Percentiles rank a stretch among this genome's conserved stretches.
Conservation (phyloP, 1,140 invertebrate species). For the Euwallacea similis region DNA sequence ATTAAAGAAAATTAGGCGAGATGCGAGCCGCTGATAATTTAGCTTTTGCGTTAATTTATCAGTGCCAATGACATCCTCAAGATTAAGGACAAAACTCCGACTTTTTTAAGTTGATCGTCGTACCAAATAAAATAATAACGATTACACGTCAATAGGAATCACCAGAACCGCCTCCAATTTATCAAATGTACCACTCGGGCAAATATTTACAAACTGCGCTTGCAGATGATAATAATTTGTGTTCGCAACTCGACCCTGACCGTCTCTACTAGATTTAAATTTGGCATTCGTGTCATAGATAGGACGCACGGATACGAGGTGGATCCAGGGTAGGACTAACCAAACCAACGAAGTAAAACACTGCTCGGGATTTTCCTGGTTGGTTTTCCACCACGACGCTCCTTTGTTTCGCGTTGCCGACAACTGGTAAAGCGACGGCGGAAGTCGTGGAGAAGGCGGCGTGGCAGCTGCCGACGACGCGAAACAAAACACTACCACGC, state of each 20-base stretch:
- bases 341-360: not conserved
- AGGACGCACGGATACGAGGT: not conserved
- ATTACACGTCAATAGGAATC: not conserved
- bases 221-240: conserved; percentile 22
- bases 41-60: too few relatives aligned
- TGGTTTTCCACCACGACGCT: conserved; percentile 21
- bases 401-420: conserved; percentile 23
- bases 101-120: too few relatives aligned
- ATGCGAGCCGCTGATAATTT: not conserved
- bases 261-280: conserved; percentile 27
- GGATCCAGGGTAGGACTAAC: conserved; percentile 2
- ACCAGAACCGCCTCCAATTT: not conserved
- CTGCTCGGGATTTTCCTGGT: not conserved
- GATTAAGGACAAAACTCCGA: too few relatives aligned
- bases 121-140: too few relatives aligned
- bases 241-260: conserved; percentile 31
- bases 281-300: conserved; percentile 23
- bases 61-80: too few relatives aligned
- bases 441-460: conserved; percentile 18
- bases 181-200: conserved; percentile 15
- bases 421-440: conserved; percentile 18
- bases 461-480: conserved; percentile 17
- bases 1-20: not conserved
- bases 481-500: conserved; percentile 29
- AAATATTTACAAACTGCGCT: conserved; percentile 37